Evolutionary conservation across 2,797 vertebrate species (phyloP), one percentile per base, ranked within the genome.

Genomic region (Acestrorhynchus altus): DNA sequence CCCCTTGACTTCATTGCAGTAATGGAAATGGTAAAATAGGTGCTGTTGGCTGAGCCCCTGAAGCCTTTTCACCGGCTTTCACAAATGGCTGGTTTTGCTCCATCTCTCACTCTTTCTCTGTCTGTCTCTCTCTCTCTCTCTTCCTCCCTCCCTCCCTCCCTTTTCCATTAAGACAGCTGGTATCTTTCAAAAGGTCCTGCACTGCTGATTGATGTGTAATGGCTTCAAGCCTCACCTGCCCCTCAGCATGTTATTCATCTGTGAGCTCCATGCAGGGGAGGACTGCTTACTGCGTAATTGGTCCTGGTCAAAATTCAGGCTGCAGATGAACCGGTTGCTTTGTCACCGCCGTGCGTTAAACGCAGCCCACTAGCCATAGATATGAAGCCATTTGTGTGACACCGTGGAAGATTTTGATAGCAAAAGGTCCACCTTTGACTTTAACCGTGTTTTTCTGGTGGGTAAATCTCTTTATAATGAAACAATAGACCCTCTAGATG

Each of bases 121-220:
- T 86, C 35, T 85, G 81, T 18, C 81, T 81, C 84, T 84, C 87
- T 77, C 86, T 86, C 83, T 78, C 80, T 81, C 81, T 90, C 81
- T 84, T 76, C 81, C 77, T 67, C 13, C 22, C 81, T 80, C 84
- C 85, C 88, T 77, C 87, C 88, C 84, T 80, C 80, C 83, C 81
- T 90, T 90, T 91, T 91, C 90, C 90, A 91, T 92, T 92, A 93
- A 93, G 92, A 93, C 92, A 94, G 90, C 90, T 93, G 89, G 88
- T 91, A 88, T 92, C 91, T 93, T 93, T 93, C 87, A 91, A 90
- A 92, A 87, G 88, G 87, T 92, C 89, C 85, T 85, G 91, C 90
- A 89, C 89, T 70, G 69, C 90, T 93, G 92, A 93, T 93, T 93
- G 93, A 94, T 93, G 90, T 89, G 90, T 92, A 92, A 92, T 93